Evolutionary conservation across 2,888 invertebrate genomes (phyloP).

Genomic region (Marronus borbonicus): DNA sequence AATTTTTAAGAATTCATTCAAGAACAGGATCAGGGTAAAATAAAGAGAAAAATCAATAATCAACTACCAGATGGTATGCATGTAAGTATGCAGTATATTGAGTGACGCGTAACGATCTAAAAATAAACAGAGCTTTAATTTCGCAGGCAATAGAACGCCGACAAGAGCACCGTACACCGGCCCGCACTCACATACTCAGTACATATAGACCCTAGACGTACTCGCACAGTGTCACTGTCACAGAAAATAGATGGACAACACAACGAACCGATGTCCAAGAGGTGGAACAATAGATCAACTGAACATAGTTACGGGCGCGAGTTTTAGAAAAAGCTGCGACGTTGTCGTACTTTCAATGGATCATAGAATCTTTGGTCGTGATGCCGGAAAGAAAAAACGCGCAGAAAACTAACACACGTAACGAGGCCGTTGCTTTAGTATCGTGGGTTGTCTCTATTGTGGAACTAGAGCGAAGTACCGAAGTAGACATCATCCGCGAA

Average conservation of each 20-base stretch:
- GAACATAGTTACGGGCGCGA: neutral
- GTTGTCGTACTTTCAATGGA: neutral
- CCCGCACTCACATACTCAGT: constrained; percentile 32
- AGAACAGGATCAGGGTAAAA: neutral
- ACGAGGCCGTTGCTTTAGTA: constrained; percentile 32
- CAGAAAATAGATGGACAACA: constrained; percentile 14
- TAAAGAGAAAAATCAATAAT: constrained; percentile 10
- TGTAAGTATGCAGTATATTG: constrained; percentile 24
- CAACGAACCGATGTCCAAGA: neutral
- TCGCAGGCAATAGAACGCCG: constrained; percentile 34
- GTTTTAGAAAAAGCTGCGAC: neutral
- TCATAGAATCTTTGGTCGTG: neutral
- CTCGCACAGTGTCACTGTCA: constrained; percentile 39
- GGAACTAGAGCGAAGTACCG: constrained; percentile 58
- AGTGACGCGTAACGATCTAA: constrained; percentile 36
- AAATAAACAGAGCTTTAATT: constrained; percentile 45
- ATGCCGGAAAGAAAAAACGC: constrained; percentile 20
- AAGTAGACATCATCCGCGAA: constrained; percentile 58
- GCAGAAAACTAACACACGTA: constrained; percentile 39
- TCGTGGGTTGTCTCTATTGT: constrained; percentile 42
- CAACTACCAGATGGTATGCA: constrained; percentile 19
- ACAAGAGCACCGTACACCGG: constrained; percentile 11
- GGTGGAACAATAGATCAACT: constrained; percentile 5
- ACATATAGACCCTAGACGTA: constrained; percentile 18
- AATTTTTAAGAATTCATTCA: constrained; percentile 24